Evolutionary conservation across 1,140 invertebrate genomes (phyloP), one percentile per base, ranked within the genome.

Genomic region (Drosophila gunungcola): DNA sequence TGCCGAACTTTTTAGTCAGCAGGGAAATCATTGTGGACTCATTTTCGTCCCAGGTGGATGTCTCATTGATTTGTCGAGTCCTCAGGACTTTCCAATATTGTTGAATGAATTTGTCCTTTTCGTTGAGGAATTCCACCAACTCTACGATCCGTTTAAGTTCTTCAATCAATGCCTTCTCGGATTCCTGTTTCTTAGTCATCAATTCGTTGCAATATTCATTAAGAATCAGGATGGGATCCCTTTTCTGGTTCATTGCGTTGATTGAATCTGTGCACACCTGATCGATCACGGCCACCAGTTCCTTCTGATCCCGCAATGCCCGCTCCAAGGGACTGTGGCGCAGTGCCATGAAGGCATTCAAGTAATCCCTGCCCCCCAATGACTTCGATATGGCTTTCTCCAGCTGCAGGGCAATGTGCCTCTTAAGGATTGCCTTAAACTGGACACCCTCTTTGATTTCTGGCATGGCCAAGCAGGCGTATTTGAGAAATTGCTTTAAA

Each of bases 391-490:
- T 36, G 0, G 16, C 42, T 9, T 69, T 16, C 9, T 36, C 3
- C 1, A 70, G 6, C 36, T 36, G 16, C 3, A 3, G 4, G 32
- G 7, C 21, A 12, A 70, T 21, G 34, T 57, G 34, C 1, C 7
- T 11, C 16, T 38, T 65, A 2, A 68, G 3, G 2, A 51, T 0
- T 11, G 1, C 29, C 21, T n/a, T 65, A 32, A 51, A 68, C 3
- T 36, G 0, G 0, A 2, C 2, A 1, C 38, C 60, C 0, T 36
- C 12, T 2, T 43, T 29, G 7, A 65, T 51, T 7, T 68, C 60
- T n/a, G 64, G 64, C 60, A 68, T 65, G 4, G 29, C 64, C 38
- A 68, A 16, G 38, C 60, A 64, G 32, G 46, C 58, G 38, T 65
- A 51, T 27, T 52, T 65, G 1, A 68, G 61, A n/a, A 68, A 64